Percentiles rank a stretch among this genome's conserved stretches.
Conservation (phyloP, 1,140 invertebrate genomes). For the Drosophila ficusphila region DNA sequence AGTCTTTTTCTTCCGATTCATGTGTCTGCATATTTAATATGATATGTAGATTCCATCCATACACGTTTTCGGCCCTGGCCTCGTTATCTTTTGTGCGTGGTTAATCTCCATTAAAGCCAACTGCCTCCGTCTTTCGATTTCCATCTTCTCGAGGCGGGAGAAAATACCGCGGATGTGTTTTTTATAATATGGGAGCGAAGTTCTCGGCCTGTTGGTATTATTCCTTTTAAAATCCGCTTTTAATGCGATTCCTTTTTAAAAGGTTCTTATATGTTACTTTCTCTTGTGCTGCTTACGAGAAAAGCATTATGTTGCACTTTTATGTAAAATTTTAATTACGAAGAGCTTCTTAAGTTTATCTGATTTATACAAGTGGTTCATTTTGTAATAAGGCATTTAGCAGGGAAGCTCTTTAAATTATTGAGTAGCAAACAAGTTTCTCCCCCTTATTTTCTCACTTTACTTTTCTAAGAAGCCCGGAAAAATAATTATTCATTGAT, state of each 20-base stretch:
- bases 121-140: conserved; percentile 13
- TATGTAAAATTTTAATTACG: too few species aligned
- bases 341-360: too few species aligned
- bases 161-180: neutral
- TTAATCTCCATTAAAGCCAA: conserved; percentile 41
- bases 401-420: too few species aligned
- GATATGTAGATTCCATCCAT: conserved; percentile 51
- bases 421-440: too few species aligned
- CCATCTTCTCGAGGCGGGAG: conserved; percentile 1
- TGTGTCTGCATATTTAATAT: conserved; percentile 53
- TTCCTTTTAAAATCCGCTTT: neutral
- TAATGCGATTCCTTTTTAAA: neutral
- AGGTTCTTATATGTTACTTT: neutral
- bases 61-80: conserved; percentile 1
- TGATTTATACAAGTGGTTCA: too few species aligned
- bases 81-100: conserved; percentile 39
- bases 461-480: too few species aligned
- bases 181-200: neutral
- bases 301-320: too few species aligned
- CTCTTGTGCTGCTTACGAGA: neutral
- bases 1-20: conserved; percentile 27
- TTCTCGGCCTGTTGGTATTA: conserved; percentile 17
- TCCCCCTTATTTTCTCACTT: too few species aligned
- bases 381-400: too few species aligned
- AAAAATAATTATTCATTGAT: conserved; percentile 8